Conservation (phyloP, 2,888 invertebrate genomes). For the Pyrrhia umbra region DNA sequence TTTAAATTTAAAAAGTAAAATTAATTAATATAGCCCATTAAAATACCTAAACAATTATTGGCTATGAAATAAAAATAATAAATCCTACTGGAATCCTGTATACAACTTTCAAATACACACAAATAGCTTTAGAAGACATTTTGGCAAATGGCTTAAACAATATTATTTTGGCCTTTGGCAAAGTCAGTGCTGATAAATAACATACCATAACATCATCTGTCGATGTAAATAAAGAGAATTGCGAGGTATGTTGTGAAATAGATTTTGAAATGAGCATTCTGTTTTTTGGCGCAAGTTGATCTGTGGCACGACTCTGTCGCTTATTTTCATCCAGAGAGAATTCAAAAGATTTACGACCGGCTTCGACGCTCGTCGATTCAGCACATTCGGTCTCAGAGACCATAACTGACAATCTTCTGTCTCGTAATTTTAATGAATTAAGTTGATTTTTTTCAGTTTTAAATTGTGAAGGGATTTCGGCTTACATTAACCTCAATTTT, state of each 20-base stretch:
- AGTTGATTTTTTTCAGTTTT: slow-evolving; percentile 73
- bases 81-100: too few relatives aligned
- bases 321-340: slow-evolving; percentile 85
- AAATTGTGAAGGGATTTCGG: slow-evolving; percentile 48
- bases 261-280: slow-evolving; percentile 44
- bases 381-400: slow-evolving; percentile 83
- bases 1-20: too few relatives aligned
- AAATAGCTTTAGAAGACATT: slow-evolving; percentile 9
- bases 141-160: slow-evolving; percentile 6
- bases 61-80: too few relatives aligned
- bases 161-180: slow-evolving; percentile 20
- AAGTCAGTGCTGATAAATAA: slow-evolving; percentile 26
- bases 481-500: slow-evolving; percentile 54
- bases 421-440: slow-evolving; percentile 84
- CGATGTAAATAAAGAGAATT: slow-evolving; percentile 13
- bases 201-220: slow-evolving; percentile 8
- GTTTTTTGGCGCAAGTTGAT: slow-evolving; percentile 49
- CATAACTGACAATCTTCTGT: slow-evolving; percentile 85
- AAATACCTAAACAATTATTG: background rate
- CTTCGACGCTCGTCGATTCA: slow-evolving; percentile 84
- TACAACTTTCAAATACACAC: too few relatives aligned
- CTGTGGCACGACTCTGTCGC: slow-evolving; percentile 72
- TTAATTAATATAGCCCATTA: background rate
- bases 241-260: slow-evolving; percentile 4
- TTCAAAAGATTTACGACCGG: slow-evolving; percentile 85